These are phyloP conservation scores for Tragelaphus buxtoni DNA, from an alignment of 2,113 vertebrate species.

Conservation along the genomic window DNA sequence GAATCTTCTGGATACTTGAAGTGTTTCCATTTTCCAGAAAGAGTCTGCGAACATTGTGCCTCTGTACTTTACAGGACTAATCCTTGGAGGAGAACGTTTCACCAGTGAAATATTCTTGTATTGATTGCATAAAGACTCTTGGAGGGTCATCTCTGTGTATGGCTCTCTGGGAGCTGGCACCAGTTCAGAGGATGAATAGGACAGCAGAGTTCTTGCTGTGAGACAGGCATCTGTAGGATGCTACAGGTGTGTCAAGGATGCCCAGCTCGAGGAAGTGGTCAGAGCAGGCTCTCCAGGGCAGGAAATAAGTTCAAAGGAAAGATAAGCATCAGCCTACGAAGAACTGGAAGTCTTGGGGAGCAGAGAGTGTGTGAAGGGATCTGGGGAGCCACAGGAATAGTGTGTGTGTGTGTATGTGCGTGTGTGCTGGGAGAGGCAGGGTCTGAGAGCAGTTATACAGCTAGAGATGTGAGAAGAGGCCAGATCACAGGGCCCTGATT, in stretches of 20 bases:
- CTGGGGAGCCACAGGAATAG: neutral
- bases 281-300: neutral
- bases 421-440: too few relatives aligned
- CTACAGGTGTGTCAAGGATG: rapidly evolving
- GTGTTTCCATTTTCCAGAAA: neutral
- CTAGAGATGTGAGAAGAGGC: neutral
- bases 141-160: neutral
- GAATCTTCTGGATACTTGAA: neutral
- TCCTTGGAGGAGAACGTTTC: neutral
- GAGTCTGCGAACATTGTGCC: neutral
- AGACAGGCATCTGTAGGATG: neutral
- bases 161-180: neutral
- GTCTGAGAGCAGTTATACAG: neutral
- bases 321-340: rapidly evolving
- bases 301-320: neutral
- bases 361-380: rapidly evolving
- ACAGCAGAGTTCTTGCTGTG: neutral
- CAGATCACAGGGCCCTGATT: neutral
- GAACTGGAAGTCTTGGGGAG: neutral
- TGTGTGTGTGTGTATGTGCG: neutral
- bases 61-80: neutral
- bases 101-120: neutral
- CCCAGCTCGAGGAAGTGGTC: neutral
- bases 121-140: too few relatives aligned
- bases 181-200: neutral